Evolutionary conservation across 2,797 vertebrate genomes (phyloP).

Genomic region (Chanos chanos): DNA sequence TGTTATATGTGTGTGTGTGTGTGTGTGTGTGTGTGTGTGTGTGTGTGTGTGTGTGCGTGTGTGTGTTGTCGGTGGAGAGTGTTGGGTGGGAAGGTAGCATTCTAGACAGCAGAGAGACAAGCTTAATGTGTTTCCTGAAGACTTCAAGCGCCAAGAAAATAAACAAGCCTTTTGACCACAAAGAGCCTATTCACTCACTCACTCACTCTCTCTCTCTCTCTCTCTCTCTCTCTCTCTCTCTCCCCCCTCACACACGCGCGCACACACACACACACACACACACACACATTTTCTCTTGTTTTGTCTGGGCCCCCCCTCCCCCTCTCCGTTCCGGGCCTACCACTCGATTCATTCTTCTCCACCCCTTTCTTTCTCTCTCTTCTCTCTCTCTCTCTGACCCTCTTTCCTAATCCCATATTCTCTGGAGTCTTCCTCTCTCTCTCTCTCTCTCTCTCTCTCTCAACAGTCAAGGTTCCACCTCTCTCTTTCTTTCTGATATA

Average conservation of each 20-base stretch:
- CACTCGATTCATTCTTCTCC: constrained; percentile 42
- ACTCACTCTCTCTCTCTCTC: constrained; percentile 31
- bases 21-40: constrained; percentile 32
- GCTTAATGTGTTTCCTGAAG: constrained; percentile 69
- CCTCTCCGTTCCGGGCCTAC: constrained; percentile 24
- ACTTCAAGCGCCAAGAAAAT: constrained; percentile 77
- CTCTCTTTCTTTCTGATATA: not conserved
- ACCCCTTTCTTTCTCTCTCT: constrained; percentile 29
- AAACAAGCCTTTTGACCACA: constrained; percentile 80
- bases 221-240: constrained; percentile 10
- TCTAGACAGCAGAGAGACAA: constrained; percentile 61
- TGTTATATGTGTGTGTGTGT: not conserved
- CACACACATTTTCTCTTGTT: constrained; percentile 42
- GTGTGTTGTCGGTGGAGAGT: constrained; percentile 27
- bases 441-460: constrained; percentile 4
- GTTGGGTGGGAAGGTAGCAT: constrained; percentile 27
- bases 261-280: constrained; percentile 30
- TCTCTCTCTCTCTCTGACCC: constrained; percentile 20
- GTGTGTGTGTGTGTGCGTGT: constrained; percentile 46
- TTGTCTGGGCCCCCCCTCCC: constrained; percentile 10
- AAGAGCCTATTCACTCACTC: constrained; percentile 71
- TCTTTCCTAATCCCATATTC: constrained; percentile 40
- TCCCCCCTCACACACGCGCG: constrained; percentile 3
- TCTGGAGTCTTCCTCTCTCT: constrained; percentile 39
- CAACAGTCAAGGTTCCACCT: not conserved